Base-by-base conservation (phyloP, 2,113 vertebrate genomes). In the Chlorodrepanis virens region DNA sequence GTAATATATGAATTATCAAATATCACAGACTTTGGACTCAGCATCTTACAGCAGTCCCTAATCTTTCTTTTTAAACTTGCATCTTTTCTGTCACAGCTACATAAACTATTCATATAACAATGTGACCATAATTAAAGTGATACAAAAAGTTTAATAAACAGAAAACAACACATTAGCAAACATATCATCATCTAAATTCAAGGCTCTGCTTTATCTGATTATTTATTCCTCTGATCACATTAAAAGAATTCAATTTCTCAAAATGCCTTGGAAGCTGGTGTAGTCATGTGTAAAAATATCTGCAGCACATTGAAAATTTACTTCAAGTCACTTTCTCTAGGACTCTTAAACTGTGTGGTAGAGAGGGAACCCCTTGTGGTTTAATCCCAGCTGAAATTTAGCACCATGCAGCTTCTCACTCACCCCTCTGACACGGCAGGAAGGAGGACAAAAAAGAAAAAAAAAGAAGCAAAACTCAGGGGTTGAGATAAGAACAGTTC, bases 391-490 rank as follows among this genome's bases (percentile, higher is more conserved):
- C 24, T 39, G 35, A 25, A 75, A 27, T 2, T 53, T 25, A 53
- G 11, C 24, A 47, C 9, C 39, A 18, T 25, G 16, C 16, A 53
- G 24, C 9, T 82, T 60, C n/a, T 67, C 39, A 8, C 19, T 39
- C 69, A 29, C 12, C 47, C 6, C 11, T 45, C 33, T n/a, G 28
- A 50, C 12, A n/a, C 6, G n/a, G 5, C 13, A n/a, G 6, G 23
- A 16, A 59, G 28, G 18, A 59, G 10, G 67, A 22, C 0, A 3
- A 3, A 25, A 25, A 39, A 33, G 29, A 53, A 53, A 44, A 31
- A 24, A 44, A 19, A 33, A 24, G 3, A 44, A 40, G 7, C 1
- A 50, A 81, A 81, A 57, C 5, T 39, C 14, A 54, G 0, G 0
- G 23, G 15, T 16, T 54, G 24, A 54, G 24, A 27, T 40, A 71